A percentile compares a stretch with the other conserved stretches of the same genome.
Evolutionary conservation across 2,113 vertebrate species (phyloP).

Genomic region (Carettochelys insculpta): DNA sequence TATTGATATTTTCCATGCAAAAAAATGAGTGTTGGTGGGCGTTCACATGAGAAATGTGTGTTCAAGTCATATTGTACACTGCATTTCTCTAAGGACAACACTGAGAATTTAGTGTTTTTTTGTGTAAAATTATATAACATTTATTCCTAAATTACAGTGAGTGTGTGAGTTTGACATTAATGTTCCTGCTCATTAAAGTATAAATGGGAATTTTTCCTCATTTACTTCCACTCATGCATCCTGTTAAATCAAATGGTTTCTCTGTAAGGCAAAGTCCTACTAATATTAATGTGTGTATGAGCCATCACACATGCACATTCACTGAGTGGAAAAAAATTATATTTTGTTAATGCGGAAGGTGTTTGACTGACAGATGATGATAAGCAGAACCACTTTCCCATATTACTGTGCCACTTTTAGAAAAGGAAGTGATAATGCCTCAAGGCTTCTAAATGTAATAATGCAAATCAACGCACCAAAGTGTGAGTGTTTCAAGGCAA

Average conservation of each 20-base stretch:
- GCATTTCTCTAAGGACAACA: neutral
- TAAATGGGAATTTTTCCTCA: slow-evolving; percentile 67
- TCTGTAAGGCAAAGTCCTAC: slow-evolving; percentile 63
- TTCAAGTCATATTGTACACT: neutral
- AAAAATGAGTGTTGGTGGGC: slow-evolving; percentile 3
- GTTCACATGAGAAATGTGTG: neutral
- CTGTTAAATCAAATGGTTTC: slow-evolving; percentile 70
- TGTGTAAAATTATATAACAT: slow-evolving; percentile 29
- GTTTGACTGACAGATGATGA: slow-evolving; percentile 77
- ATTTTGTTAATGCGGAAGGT: slow-evolving; percentile 76
- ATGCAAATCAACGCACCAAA: slow-evolving; percentile 68
- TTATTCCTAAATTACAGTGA: slow-evolving; percentile 50
- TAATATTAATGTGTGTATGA: slow-evolving; percentile 71
- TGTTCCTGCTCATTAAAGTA: slow-evolving; percentile 73
- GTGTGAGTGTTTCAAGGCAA: slow-evolving; percentile 63
- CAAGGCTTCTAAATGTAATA: slow-evolving; percentile 75
- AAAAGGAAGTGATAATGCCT: slow-evolving; percentile 79
- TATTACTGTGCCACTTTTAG: slow-evolving; percentile 76
- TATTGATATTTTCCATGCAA: slow-evolving; percentile 43
- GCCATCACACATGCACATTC: slow-evolving; percentile 64
- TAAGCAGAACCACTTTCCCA: slow-evolving; percentile 76
- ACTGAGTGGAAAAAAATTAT: slow-evolving; percentile 67
- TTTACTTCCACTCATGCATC: slow-evolving; percentile 67
- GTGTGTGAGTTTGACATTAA: slow-evolving; percentile 58
- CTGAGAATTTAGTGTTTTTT: slow-evolving; percentile 8